Evolutionary conservation across 2,113 vertebrate genomes (phyloP).

Genomic region (Agelaius phoeniceus): DNA sequence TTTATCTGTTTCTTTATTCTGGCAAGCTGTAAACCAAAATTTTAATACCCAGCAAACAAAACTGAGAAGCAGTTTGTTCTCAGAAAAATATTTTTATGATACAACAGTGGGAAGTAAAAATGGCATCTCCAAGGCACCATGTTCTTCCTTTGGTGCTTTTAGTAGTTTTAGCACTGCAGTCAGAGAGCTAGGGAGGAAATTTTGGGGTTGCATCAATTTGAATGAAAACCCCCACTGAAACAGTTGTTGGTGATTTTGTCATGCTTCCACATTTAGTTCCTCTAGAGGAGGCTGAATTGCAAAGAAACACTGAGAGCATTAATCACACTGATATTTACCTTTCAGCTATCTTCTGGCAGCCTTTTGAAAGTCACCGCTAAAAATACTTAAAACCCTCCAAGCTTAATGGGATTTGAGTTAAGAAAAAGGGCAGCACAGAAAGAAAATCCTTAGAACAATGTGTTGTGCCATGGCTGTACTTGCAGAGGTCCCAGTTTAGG

Average conservation of each 20-base stretch:
- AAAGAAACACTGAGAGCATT: not conserved
- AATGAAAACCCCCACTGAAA: not conserved
- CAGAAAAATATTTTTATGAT: not conserved
- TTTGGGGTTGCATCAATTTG: not conserved
- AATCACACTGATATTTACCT: not conserved
- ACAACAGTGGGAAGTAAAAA: not conserved
- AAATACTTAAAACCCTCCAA: constrained; percentile 18
- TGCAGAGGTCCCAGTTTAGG: not conserved
- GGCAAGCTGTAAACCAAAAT: not conserved
- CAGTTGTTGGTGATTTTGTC: not conserved
- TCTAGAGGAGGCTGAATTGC: not conserved
- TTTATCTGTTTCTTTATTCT: not conserved
- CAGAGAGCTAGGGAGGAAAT: not conserved
- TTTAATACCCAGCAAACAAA: not conserved
- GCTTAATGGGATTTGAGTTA: not conserved
- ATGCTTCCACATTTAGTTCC: not conserved
- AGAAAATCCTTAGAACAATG: not conserved
- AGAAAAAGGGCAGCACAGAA: not conserved
- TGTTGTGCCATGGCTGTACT: not conserved
- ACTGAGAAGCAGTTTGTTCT: not conserved
- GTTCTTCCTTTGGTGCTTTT: not conserved
- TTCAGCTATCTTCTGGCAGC: constrained; percentile 28
- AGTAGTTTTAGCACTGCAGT: not conserved
- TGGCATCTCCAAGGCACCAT: not conserved
- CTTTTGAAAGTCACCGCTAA: constrained; percentile 45